Conservation (phyloP, 2,888 invertebrate genomes). For the Rhingia rostrata region DNA sequence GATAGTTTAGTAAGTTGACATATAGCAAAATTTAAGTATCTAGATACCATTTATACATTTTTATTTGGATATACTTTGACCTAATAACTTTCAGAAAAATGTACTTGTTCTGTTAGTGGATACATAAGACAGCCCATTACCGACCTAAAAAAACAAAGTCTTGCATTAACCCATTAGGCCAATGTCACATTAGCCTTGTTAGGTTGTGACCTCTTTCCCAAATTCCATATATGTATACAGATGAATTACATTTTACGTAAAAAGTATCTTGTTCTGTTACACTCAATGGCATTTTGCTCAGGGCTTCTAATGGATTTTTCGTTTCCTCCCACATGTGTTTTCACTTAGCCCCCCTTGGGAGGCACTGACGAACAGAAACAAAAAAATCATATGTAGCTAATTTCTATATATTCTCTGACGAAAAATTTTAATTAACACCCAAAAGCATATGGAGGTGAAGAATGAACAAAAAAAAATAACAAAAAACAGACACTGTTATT, state of each 20-base stretch:
- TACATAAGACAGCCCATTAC: neutral
- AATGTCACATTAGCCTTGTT: constrained; percentile 62
- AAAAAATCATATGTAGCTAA: constrained; percentile 71
- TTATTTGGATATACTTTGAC: constrained; percentile 4
- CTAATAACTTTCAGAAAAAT: constrained; percentile 23
- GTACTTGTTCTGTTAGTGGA: constrained; percentile 22
- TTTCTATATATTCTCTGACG: constrained; percentile 64
- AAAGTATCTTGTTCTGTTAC: constrained; percentile 45
- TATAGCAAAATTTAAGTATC: neutral
- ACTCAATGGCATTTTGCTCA: constrained; percentile 40
- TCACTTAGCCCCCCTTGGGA: constrained; percentile 24
- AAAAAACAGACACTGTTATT: constrained; percentile 21
- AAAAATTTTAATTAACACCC: constrained; percentile 72
- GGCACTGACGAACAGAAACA: constrained; percentile 43
- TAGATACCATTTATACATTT: neutral
- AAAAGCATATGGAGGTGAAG: constrained; percentile 60
- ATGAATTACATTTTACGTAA: neutral
- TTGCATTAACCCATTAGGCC: constrained; percentile 72
- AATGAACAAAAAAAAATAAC: constrained; percentile 14
- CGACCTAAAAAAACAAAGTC: constrained; percentile 35
- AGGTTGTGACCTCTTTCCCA: constrained; percentile 18
- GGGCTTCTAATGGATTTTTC: constrained; percentile 67
- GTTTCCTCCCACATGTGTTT: constrained; percentile 30
- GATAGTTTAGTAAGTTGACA: neutral
- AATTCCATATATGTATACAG: neutral